phyloP scores from a whole-genome alignment of 2,888 invertebrate genomes.

The Periphyllus acericola region DNA sequence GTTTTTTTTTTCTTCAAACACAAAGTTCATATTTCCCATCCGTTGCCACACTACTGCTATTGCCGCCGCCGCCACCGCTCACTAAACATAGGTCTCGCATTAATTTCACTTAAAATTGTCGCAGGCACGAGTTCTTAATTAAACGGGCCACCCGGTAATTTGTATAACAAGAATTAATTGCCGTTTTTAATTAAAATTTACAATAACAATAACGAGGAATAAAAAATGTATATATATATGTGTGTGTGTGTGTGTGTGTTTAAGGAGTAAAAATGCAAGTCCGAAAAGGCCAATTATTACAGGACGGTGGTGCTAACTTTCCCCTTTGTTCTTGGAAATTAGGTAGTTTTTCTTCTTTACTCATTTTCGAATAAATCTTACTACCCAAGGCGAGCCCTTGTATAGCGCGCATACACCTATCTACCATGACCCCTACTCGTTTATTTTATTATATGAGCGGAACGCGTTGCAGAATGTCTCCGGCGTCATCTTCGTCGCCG shows the following conservation, averaged over 20 bases:
- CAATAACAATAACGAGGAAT: slow-evolving; percentile 42
- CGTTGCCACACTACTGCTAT: not conserved
- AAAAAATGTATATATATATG: slow-evolving; percentile 13
- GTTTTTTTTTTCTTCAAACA: not conserved
- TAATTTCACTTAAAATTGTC: slow-evolving; percentile 62
- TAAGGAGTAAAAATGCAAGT: slow-evolving; percentile 22
- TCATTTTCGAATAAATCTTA: slow-evolving; percentile 52
- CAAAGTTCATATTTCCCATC: slow-evolving; percentile 46
- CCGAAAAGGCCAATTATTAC: slow-evolving; percentile 54
- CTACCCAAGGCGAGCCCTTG: not conserved
- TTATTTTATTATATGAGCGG: not conserved
- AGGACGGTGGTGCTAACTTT: slow-evolving; percentile 24
- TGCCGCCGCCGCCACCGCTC: not conserved
- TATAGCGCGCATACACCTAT: too few relatives aligned
- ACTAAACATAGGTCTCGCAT: slow-evolving; percentile 49
- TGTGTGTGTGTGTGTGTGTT: not conserved
- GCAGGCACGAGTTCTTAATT: slow-evolving; percentile 57
- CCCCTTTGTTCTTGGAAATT: slow-evolving; percentile 46
- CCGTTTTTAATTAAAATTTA: slow-evolving; percentile 62
- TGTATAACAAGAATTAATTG: slow-evolving; percentile 61
- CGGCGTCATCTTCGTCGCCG: not conserved
- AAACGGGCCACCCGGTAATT: slow-evolving; percentile 58
- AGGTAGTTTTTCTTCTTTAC: slow-evolving; percentile 43
- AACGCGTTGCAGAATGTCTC: not conserved
- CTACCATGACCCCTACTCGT: not conserved